Percentiles rank a stretch among this genome's conserved stretches.
These are phyloP conservation scores for Tyrophagus putrescentiae DNA, from an alignment of 1,140 invertebrate species.

Conservation along the genomic window DNA sequence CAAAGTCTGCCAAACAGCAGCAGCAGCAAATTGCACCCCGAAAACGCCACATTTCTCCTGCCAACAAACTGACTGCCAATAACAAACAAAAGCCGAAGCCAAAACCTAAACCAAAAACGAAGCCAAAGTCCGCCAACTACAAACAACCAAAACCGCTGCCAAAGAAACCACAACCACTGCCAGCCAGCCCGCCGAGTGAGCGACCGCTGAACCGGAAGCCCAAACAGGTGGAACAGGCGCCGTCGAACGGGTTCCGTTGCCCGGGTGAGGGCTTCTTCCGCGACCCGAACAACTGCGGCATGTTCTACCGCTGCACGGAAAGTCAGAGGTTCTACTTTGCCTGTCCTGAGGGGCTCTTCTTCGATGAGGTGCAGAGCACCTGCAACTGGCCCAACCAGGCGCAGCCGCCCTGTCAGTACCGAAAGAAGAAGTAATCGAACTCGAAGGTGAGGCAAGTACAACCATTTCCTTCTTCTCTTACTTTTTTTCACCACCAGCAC, in stretches of 20 bases:
- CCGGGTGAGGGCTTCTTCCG: slow-evolving; percentile 26
- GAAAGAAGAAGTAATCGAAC: too few relatives aligned
- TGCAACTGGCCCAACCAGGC: slow-evolving; percentile 29
- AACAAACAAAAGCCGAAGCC: neutral
- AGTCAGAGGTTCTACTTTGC: slow-evolving; percentile 22
- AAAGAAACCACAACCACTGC: too few relatives aligned
- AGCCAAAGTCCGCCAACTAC: neutral
- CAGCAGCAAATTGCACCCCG: neutral
- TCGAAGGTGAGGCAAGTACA: too few relatives aligned
- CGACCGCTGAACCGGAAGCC: neutral
- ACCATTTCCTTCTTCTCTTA: too few relatives aligned
- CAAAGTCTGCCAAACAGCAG: neutral
- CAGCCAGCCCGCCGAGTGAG: neutral
- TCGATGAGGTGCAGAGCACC: slow-evolving; percentile 31
- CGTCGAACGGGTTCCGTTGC: slow-evolving; percentile 17
- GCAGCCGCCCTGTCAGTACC: slow-evolving; percentile 14
- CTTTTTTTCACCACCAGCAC: too few relatives aligned
- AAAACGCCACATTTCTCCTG: neutral
- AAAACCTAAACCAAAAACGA: slow-evolving; percentile 5
- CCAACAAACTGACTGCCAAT: neutral
- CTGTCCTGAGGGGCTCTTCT: slow-evolving; percentile 32
- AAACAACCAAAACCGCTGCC: too few relatives aligned
- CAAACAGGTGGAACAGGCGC: neutral
- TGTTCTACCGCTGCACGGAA: slow-evolving; percentile 27
- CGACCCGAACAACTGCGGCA: slow-evolving; percentile 25